phyloP scores from a whole-genome alignment of 2,888 invertebrate species.

The Oscheius sp. region DNA sequence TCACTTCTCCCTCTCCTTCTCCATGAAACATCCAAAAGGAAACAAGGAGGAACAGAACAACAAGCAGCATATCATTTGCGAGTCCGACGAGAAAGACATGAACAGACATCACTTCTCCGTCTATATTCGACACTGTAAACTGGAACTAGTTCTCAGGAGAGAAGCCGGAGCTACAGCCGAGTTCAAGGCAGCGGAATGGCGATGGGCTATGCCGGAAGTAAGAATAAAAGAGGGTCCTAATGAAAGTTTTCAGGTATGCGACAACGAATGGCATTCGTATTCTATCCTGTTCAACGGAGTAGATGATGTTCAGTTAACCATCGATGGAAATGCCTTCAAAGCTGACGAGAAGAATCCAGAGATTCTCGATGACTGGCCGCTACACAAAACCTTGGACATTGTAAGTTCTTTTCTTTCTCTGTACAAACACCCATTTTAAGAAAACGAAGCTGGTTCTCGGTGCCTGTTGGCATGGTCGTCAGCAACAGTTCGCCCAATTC shows the following conservation, averaged over 20 bases:
- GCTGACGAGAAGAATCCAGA: conserved; percentile 85
- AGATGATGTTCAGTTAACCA: conserved; percentile 73
- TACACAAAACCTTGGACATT: conserved; percentile 90
- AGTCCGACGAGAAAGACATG: conserved; percentile 97
- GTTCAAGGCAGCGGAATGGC: conserved; percentile 93
- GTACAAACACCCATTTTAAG: conserved; percentile 36
- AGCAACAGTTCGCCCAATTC: conserved; percentile 86
- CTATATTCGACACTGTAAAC: conserved; percentile 93
- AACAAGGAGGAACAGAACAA: conserved; percentile 81
- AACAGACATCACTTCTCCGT: conserved; percentile 97
- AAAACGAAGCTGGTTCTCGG: conserved; percentile 89
- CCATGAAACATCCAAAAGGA: conserved; percentile 89
- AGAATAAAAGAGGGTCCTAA: conserved; percentile 47
- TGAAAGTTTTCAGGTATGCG: conserved; percentile 78
- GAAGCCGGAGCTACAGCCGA: conserved; percentile 76
- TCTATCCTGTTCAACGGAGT: conserved; percentile 91
- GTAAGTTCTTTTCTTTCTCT: conserved; percentile 22
- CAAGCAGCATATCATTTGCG: conserved; percentile 95
- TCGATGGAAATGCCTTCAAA: conserved; percentile 63
- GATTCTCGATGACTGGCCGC: conserved; percentile 98
- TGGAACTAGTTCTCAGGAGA: conserved; percentile 87
- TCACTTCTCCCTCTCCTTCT: conserved; percentile 86
- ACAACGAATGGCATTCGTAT: conserved; percentile 98
- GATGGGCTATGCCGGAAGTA: conserved; percentile 89
- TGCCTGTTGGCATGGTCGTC: conserved; percentile 89